These are phyloP conservation scores for Taeniopygia guttata DNA, from an alignment of 2,797 vertebrate genomes.

Conservation along the genomic window DNA sequence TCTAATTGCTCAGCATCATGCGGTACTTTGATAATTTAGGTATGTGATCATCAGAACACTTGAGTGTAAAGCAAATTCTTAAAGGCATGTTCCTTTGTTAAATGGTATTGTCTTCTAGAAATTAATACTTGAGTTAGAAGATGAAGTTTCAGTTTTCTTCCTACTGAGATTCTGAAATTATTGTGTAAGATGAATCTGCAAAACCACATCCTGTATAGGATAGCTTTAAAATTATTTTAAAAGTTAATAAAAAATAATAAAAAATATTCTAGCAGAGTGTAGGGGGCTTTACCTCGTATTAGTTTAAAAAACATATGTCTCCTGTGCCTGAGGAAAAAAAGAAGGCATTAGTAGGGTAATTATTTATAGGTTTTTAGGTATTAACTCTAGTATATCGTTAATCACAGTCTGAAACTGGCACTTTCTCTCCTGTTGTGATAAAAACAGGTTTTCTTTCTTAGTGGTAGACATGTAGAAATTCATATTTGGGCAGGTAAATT, in stretches of 20 bases:
- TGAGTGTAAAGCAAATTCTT: not conserved
- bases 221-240: not conserved
- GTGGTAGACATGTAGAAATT: not conserved
- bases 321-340: not conserved
- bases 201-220: not conserved
- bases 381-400: not conserved
- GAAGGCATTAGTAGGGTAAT: not conserved
- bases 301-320: not conserved
- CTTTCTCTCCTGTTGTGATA: not conserved
- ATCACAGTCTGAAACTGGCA: not conserved
- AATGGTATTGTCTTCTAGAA: not conserved
- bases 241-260: not conserved
- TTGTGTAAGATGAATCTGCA: not conserved
- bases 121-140: not conserved
- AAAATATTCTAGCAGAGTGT: not conserved
- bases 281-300: not conserved
- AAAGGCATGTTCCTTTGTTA: not conserved
- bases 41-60: not conserved
- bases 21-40: not conserved
- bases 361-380: not conserved
- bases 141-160: not conserved
- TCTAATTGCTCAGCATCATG: not conserved
- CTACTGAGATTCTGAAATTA: not conserved
- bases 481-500: not conserved
- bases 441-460: not conserved